A percentile compares a stretch with the other conserved stretches of the same genome.
Evolutionary conservation across 1,140 invertebrate species (phyloP).

Genomic region (Antheraea mylitta): DNA sequence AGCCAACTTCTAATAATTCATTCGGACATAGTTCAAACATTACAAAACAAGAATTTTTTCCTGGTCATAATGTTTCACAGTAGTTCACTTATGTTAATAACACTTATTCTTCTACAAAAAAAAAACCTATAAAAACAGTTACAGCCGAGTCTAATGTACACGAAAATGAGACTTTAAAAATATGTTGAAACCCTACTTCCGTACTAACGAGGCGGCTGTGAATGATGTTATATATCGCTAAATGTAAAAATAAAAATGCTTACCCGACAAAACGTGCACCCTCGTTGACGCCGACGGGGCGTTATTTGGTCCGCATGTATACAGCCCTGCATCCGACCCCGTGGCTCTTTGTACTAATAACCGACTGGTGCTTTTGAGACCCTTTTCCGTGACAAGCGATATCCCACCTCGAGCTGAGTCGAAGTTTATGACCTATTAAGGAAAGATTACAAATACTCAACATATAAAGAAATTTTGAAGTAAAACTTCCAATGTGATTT

Average conservation of each 20-base stretch:
- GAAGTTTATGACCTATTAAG: constrained; percentile 85
- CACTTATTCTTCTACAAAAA: background rate
- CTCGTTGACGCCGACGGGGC: constrained; percentile 86
- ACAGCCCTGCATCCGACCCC: constrained; percentile 85
- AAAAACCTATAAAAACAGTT: background rate
- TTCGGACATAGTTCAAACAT: too few relatives aligned
- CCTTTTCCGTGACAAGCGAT: constrained; percentile 28
- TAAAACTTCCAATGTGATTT: too few relatives aligned
- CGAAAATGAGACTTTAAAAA: background rate
- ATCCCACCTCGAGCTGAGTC: constrained; percentile 27
- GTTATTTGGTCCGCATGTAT: constrained; percentile 89
- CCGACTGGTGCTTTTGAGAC: constrained; percentile 45
- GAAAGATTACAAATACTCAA: too few relatives aligned
- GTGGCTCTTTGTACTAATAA: constrained; percentile 89
- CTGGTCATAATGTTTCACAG: too few relatives aligned
- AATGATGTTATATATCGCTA: background rate
- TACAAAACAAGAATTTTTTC: background rate
- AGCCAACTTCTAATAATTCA: too few relatives aligned
- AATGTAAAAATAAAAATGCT: constrained; percentile 35
- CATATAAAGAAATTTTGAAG: too few relatives aligned
- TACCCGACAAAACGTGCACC: constrained; percentile 92
- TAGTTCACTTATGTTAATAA: background rate
- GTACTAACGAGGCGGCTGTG: background rate
- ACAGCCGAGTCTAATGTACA: background rate
- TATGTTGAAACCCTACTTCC: background rate